phyloP scores from a whole-genome alignment of 2,888 invertebrate species.

The Colletes collaris region DNA sequence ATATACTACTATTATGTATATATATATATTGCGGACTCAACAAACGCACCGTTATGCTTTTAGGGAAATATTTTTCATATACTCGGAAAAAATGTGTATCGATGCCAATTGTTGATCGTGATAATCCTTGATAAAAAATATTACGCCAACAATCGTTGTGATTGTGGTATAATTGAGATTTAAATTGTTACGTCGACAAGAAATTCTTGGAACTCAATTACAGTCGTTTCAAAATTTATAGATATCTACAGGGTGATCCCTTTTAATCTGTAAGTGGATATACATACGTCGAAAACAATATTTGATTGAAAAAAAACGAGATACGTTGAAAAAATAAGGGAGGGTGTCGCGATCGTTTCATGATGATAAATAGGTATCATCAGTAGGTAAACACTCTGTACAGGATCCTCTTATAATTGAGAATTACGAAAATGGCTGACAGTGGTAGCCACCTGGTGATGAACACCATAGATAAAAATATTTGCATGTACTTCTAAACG shows the following conservation, averaged over 20 bases:
- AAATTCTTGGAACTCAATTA: neutral
- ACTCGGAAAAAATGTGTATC: slow-evolving; percentile 42
- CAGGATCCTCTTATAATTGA: too few relatives aligned
- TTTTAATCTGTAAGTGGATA: neutral
- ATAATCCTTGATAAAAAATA: slow-evolving; percentile 46
- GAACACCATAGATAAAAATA: too few relatives aligned
- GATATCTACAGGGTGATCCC: neutral
- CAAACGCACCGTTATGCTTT: slow-evolving; percentile 54
- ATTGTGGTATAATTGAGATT: slow-evolving; percentile 35
- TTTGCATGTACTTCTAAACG: too few relatives aligned
- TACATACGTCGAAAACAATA: neutral
- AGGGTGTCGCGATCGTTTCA: too few relatives aligned
- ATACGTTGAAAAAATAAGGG: too few relatives aligned
- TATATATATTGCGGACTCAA: slow-evolving; percentile 25
- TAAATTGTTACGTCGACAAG: neutral
- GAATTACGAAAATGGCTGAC: too few relatives aligned
- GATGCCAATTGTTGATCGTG: slow-evolving; percentile 56
- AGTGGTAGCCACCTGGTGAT: too few relatives aligned
- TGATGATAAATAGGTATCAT: too few relatives aligned
- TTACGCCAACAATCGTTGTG: slow-evolving; percentile 10
- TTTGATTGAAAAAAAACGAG: too few relatives aligned
- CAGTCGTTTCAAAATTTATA: neutral
- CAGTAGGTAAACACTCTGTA: too few relatives aligned
- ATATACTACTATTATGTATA: slow-evolving; percentile 22
- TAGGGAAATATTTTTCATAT: slow-evolving; percentile 59